Evolutionary conservation across 1,140 invertebrate genomes (phyloP), one percentile per base, ranked within the genome.

Genomic region (Trichomalopsis sarcophagae): DNA sequence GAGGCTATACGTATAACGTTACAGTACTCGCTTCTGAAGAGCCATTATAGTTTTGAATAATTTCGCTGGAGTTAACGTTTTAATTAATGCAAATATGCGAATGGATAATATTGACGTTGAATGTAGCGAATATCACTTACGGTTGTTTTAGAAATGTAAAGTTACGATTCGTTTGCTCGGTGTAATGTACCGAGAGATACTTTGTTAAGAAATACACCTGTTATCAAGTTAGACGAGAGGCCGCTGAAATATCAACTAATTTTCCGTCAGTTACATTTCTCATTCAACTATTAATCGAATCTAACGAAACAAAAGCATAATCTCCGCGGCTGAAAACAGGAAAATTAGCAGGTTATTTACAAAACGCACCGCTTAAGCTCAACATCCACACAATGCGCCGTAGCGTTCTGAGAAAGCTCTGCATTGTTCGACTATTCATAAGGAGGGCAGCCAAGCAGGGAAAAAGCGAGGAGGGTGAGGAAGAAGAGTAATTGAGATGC

Each of bases 401-500:
- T 55, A 27, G 4, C 1, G 55, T 17, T 62, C 55, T 1, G 17
- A 62, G 55, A 62, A 62, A 62, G 55, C 55, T 62, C 55, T 1
- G 17, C 55, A 62, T 62, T 62, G 55, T 62, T 62, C 55, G 55
- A 21, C 55, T n/a, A 62, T 62, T 62, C 55, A n/a, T n/a, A 62
- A 62, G 55, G 55, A 62, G 21, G 55, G 6, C 55, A 62, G 6
- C 17, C 55, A 17, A n/a, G 55, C 55, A 21, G 6, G 55, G 21
- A 21, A n/a, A 62, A 44, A 62, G 21, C 21, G 55, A 62, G 5
- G 55, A n/a, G 55, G 21, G 21, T 7, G 21, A 4, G 21, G 17
- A 71, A 6, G 40, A 44, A 1, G 13, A 10, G 40, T 68, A 74
- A 80, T 74, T 73, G 47, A 84, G 68, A 84, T 55, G 66, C 27